These are phyloP conservation scores for Todiramphus saurophagus DNA, from an alignment of 2,113 vertebrate species.

Conservation along the genomic window DNA sequence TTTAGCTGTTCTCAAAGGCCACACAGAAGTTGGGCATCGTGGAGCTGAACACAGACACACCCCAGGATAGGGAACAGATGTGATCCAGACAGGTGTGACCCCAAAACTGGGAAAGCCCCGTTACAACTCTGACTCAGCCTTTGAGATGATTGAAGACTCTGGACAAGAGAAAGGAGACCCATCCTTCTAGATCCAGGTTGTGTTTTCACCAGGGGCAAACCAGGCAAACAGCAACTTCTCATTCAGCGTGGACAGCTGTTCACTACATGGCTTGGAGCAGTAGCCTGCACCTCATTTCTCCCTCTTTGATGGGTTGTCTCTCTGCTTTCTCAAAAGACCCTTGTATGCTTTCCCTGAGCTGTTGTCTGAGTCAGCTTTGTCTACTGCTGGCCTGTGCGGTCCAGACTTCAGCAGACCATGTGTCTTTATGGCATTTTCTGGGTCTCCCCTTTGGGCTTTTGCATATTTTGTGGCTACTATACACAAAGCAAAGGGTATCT, in stretches of 20 bases:
- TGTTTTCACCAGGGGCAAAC: not conserved
- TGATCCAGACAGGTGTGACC: not conserved
- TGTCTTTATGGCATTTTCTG: not conserved
- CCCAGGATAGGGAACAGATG: not conserved
- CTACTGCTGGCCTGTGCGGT: not conserved
- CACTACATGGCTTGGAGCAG: not conserved
- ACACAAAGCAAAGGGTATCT: not conserved
- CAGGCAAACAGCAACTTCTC: not conserved
- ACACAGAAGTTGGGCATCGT: not conserved
- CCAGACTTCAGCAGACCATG: not conserved
- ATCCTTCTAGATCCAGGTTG: not conserved
- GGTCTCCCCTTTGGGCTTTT: not conserved
- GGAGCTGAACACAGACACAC: not conserved
- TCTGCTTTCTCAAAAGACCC: not conserved
- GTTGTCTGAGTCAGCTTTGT: not conserved
- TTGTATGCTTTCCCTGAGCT: not conserved
- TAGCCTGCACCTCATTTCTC: fast-evolving
- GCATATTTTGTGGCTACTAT: not conserved
- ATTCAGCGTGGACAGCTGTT: not conserved
- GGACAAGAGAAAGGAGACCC: not conserved
- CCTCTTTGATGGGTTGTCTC: too few species aligned
- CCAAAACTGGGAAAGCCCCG: fast-evolving
- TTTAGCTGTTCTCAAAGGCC: not conserved
- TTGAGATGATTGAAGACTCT: not conserved
- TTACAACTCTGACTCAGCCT: not conserved